Conservation (phyloP, 1,140 invertebrate genomes). For the Odontomachus brunneus region DNA sequence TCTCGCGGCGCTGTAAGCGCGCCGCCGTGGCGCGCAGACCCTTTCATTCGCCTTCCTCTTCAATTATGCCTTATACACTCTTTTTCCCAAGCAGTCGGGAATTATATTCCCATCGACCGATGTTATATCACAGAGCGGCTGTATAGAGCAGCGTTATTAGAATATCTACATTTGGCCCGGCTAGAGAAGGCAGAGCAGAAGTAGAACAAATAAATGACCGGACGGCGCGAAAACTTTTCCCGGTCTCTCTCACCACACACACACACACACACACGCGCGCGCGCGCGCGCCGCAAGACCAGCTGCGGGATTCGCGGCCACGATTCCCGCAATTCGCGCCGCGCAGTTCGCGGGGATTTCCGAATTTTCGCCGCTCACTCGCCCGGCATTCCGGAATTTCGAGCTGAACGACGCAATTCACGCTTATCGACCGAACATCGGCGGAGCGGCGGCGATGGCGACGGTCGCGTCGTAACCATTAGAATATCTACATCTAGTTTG, state of each 20-base stretch:
- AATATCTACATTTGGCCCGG: conserved; percentile 50
- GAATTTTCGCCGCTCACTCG: too few species aligned
- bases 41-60: conserved; percentile 38
- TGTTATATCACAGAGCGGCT: conserved; percentile 35
- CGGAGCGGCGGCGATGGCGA: not conserved
- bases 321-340: too few species aligned
- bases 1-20: conserved; percentile 17
- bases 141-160: conserved; percentile 14
- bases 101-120: conserved; percentile 36
- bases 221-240: conserved; percentile 5
- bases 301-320: not conserved
- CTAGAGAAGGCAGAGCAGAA: conserved; percentile 7
- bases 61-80: conserved; percentile 41
- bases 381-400: conserved; percentile 10
- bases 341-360: too few species aligned
- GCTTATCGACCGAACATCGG: conserved; percentile 29
- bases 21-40: not conserved
- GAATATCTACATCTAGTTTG: conserved; percentile 61
- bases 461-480: conserved; percentile 18
- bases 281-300: not conserved
- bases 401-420: conserved; percentile 22
- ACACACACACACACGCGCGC: too few species aligned
- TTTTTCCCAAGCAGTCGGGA: conserved; percentile 18
- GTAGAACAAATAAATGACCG: conserved; percentile 47
- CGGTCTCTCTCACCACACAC: too few species aligned